Conservation (phyloP, 1,140 invertebrate genomes). For the Anoplophora glabripennis region DNA sequence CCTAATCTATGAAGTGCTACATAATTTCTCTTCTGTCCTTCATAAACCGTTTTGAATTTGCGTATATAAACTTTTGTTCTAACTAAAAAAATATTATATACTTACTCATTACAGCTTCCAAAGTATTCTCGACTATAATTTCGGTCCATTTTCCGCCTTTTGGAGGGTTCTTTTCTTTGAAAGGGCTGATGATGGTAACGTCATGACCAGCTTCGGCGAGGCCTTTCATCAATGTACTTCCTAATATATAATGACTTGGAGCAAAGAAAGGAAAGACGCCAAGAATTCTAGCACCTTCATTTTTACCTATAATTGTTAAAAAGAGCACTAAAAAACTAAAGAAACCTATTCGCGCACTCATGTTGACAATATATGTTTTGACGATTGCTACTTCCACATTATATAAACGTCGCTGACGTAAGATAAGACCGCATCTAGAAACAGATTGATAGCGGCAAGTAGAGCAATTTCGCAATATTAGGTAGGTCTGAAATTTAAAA, state of each 20-base stretch:
- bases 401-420: no score
- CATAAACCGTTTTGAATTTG: no score
- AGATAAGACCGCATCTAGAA: no score
- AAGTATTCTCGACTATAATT: background rate
- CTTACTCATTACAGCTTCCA: background rate
- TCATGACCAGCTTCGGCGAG: conserved; percentile 57
- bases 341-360: background rate
- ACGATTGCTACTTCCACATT: no score
- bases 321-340: background rate
- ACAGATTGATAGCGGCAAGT: no score
- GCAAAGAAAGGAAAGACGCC: conserved; percentile 51
- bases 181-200: conserved; percentile 56
- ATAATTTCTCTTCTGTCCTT: no score
- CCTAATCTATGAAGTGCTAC: no score
- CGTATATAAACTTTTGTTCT: no score
- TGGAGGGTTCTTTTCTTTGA: conserved; percentile 48
- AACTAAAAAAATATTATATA: background rate
- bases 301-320: background rate
- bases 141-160: conserved; percentile 41
- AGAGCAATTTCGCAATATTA: no score
- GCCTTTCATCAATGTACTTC: conserved; percentile 53
- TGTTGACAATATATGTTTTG: background rate
- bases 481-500: no score
- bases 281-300: conserved; percentile 31
- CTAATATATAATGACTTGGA: conserved; percentile 58